Base-by-base conservation (phyloP, 2,888 invertebrate species). In the Acronicta psi region DNA sequence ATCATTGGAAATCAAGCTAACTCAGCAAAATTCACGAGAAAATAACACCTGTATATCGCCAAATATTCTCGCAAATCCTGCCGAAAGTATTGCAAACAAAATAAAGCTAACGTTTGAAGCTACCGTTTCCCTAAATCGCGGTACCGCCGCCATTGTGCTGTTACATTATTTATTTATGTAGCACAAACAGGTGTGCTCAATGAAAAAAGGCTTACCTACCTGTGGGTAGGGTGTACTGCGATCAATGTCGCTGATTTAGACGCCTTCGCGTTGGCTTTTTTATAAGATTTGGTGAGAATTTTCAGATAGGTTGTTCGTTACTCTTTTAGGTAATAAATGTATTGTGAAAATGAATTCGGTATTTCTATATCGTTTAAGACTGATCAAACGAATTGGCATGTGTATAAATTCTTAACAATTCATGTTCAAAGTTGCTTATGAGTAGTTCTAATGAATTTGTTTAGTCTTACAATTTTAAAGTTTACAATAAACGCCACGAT, bases 101-200 rank as follows among this genome's bases (percentile, higher is more conserved):
- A 65, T 73, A 73, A 62, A 69, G 54, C 68, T 44, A 47, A 49
- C 61, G 60, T 70, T 71, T 38, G 58, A 53, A 63, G 59, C 47
- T 47, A 57, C 67, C 55, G 46, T 57, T 59, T 52, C 58, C 53
- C 77, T 46, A 67, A 66, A 72, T 63, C 68, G 73, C 55, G 53
- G 59, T 53, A 44, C 59, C 45, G 47, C 36, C 60, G 57, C 70
- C 67, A 70, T 74, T 71, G 73, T 70, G 60, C 38, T 10, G 23
- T 11, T 57, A 63, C 73, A 77, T 85, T 83, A 86, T 85, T 85
- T 88, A 88, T 86, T 82, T 81, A 84, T 77, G 61, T 77, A 42
- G 78, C 71, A 61, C 80, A 73, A 83, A 84, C 90, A 90, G 87
- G 88, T 88, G 89, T 78, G 82, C 68, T 79, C 84, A 73, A 88